phyloP scores from a whole-genome alignment of 2,888 invertebrate species.

The Drosophila macrospina region DNA sequence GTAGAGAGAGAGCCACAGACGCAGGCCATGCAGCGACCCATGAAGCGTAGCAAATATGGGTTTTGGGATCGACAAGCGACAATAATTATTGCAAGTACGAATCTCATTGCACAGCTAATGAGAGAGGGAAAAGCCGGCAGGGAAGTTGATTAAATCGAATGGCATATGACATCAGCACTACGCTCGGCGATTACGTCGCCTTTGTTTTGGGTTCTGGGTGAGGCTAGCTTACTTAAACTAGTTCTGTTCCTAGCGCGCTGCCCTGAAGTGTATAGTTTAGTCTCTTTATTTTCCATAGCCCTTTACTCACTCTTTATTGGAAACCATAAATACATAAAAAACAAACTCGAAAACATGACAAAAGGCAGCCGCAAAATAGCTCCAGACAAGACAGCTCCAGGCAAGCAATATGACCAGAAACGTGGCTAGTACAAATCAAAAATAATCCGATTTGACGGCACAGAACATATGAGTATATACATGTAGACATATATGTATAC shows the following conservation, averaged over 20 bases:
- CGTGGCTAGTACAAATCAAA: constrained; percentile 64
- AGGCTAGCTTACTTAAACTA: constrained; percentile 29
- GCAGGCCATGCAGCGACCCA: constrained; percentile 34
- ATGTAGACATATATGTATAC: constrained; percentile 8
- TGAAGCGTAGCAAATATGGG: constrained; percentile 58
- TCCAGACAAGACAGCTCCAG: constrained; percentile 11
- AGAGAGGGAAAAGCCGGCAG: neutral
- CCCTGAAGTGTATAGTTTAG: constrained; percentile 4
- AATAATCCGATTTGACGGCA: constrained; percentile 72
- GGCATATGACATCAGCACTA: constrained; percentile 48
- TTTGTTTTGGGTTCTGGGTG: constrained; percentile 40
- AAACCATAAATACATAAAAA: constrained; percentile 69
- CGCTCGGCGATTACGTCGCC: constrained; percentile 47
- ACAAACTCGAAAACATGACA: constrained; percentile 52
- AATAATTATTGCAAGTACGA: constrained; percentile 26
- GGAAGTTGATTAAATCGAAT: constrained; percentile 28
- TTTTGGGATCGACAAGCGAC: constrained; percentile 29
- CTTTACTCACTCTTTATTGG: constrained; percentile 50
- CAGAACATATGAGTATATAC: constrained; percentile 1
- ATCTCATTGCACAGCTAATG: constrained; percentile 34
- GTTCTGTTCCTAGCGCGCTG: constrained; percentile 6
- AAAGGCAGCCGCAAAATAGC: constrained; percentile 31
- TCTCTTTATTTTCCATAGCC: constrained; percentile 12
- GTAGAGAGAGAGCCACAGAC: neutral
- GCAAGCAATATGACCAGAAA: constrained; percentile 33